Evolutionary conservation across 2,113 vertebrate genomes (phyloP).

Genomic region (Solea senegalensis): DNA sequence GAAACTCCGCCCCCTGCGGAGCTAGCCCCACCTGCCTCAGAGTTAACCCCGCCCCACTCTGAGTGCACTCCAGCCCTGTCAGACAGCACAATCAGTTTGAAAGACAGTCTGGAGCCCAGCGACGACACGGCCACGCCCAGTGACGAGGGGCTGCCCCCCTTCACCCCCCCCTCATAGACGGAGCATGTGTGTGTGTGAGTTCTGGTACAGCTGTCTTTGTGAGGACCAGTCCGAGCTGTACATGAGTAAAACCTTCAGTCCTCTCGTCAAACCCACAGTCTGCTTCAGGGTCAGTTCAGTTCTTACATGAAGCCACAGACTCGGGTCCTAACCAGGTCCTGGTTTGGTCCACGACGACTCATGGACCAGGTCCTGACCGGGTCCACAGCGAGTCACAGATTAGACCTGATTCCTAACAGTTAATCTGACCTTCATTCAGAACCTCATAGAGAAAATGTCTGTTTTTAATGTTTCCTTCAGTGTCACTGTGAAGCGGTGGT

Average conservation of each 20-base stretch:
- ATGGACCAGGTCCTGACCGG: no score
- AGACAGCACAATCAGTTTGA: slow-evolving; percentile 80
- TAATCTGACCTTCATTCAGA: neutral
- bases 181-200: neutral
- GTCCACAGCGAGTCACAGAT: neutral
- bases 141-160: slow-evolving; percentile 76
- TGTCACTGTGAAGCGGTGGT: neutral
- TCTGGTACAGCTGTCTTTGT: slow-evolving; percentile 38
- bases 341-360: neutral
- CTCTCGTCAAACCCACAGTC: no score
- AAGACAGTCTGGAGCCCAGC: slow-evolving; percentile 82
- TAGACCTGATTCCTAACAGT: neutral
- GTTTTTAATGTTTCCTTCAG: neutral
- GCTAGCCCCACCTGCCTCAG: slow-evolving; percentile 35
- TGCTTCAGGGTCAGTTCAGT: neutral
- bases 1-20: slow-evolving; percentile 56
- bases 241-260: neutral
- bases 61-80: slow-evolving; percentile 74
- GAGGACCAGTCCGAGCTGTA: slow-evolving; percentile 36
- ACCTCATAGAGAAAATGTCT: neutral
- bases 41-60: slow-evolving; percentile 53
- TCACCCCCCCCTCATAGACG: slow-evolving; percentile 73
- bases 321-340: neutral
- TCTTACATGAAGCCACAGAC: neutral
- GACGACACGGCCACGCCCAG: slow-evolving; percentile 79